These are phyloP conservation scores for Cacatua alba DNA, from an alignment of 2,113 vertebrate genomes.

Conservation along the genomic window DNA sequence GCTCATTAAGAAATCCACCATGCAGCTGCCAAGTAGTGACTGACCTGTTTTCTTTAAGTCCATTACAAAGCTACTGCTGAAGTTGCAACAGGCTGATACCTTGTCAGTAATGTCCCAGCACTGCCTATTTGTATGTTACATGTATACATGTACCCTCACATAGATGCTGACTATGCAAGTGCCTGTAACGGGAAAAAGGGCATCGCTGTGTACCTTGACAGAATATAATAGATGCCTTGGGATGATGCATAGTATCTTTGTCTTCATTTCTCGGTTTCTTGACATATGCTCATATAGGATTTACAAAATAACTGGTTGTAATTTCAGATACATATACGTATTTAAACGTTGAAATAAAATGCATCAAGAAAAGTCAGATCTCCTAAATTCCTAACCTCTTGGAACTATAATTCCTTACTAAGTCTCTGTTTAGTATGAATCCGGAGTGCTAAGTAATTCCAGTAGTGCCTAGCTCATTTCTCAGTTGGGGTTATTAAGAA, in stretches of 20 bases:
- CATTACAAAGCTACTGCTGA: background rate
- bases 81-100: background rate
- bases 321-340: background rate
- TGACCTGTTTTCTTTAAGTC: background rate
- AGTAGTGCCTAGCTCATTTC: background rate
- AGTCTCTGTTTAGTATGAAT: background rate
- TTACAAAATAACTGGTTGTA: background rate
- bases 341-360: background rate
- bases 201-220: background rate
- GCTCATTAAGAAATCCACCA: background rate
- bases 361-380: background rate
- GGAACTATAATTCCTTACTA: background rate
- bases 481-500: background rate
- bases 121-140: fast-evolving
- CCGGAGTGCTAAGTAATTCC: background rate
- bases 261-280: background rate
- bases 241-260: fast-evolving
- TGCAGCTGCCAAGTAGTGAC: fast-evolving
- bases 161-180: fast-evolving
- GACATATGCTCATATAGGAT: background rate
- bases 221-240: background rate
- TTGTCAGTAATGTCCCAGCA: background rate
- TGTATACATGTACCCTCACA: fast-evolving
- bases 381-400: background rate
- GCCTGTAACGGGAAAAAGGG: background rate